Base-by-base conservation (phyloP, 2,888 invertebrate species). In the Ormyrus nitidulus region DNA sequence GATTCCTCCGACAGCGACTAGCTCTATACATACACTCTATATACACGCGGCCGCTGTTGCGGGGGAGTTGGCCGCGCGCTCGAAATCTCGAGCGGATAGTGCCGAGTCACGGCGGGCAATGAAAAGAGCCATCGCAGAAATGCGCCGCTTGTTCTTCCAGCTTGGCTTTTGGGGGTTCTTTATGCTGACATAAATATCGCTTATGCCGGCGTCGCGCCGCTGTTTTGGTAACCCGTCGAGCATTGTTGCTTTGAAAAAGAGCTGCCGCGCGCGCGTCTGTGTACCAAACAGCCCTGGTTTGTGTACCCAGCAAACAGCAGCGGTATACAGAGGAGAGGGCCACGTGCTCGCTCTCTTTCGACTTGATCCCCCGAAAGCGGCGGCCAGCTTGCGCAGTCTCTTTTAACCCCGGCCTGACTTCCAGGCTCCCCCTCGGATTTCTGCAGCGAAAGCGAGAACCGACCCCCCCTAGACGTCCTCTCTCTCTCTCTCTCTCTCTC, bases 171-270 rank as follows among this genome's bases (percentile, higher is more conserved):
- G 86, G 87, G 86, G 86, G 86, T 85, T 87, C 88, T 90, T 90
- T 90, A 88, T 88, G 89, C 88, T 87, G 90, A 89, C 90, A 90
- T 89, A 90, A 90, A 90, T 90, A 90, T 90, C 90, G 90, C 87
- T 90, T 89, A 89, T 90, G 87, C 86, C 79, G 86, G 86, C 88
- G 85, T 86, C 86, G 88, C 86, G 88, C 85, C 89, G 87, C 87
- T 90, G 89, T 90, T 90, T 90, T 90, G 89, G 89, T 86, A 90
- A 89, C 89, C 90, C 89, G 88, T 90, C 86, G 87, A 87, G 89
- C 88, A 89, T 89, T 88, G 81, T 78, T 71, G 65, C 64, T 70
- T 49, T 65, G 78, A 76, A 76, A 80, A 71, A 78, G 78, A 77
- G 77, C 69, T 19, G 19, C 19, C 19, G 19, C 19, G 19, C 34